phyloP scores from a whole-genome alignment of 2,888 invertebrate genomes.

The Stomorhina lunata region DNA sequence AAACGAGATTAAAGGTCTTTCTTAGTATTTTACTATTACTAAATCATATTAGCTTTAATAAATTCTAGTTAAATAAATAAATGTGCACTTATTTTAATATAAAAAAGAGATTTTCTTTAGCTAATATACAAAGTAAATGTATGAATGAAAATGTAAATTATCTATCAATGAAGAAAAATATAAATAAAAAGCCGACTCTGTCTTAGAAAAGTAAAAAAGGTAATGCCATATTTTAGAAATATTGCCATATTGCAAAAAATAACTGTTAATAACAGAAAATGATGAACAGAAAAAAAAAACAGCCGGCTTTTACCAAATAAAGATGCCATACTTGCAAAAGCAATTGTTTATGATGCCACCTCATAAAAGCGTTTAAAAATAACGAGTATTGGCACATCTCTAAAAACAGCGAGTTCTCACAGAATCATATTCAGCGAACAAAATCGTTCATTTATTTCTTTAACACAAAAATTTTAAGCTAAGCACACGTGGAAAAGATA shows the following conservation, averaged over 20 bases:
- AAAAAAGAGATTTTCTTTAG: not conserved
- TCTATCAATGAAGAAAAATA: constrained; percentile 20
- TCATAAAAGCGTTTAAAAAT: not conserved
- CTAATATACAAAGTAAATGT: not conserved
- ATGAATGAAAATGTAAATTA: not conserved
- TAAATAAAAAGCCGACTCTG: constrained; percentile 44
- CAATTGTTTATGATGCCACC: too few species aligned
- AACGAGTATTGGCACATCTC: not conserved
- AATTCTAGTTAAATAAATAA: too few species aligned
- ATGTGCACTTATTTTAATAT: not conserved
- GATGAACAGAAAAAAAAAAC: too few species aligned
- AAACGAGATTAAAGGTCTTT: not conserved
- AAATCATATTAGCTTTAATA: not conserved
- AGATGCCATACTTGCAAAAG: not conserved
- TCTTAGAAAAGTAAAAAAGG: not conserved
- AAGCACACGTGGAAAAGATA: not conserved
- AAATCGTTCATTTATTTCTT: not conserved
- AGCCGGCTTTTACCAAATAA: too few species aligned
- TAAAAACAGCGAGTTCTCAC: constrained; percentile 33
- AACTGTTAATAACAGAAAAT: too few species aligned
- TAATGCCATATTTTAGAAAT: not conserved
- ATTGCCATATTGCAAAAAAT: too few species aligned
- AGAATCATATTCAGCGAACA: constrained; percentile 10
- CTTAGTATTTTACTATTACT: not conserved
- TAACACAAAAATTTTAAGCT: not conserved